Base-by-base conservation (phyloP, 2,888 invertebrate genomes). In the Ischnus inquisitorius region DNA sequence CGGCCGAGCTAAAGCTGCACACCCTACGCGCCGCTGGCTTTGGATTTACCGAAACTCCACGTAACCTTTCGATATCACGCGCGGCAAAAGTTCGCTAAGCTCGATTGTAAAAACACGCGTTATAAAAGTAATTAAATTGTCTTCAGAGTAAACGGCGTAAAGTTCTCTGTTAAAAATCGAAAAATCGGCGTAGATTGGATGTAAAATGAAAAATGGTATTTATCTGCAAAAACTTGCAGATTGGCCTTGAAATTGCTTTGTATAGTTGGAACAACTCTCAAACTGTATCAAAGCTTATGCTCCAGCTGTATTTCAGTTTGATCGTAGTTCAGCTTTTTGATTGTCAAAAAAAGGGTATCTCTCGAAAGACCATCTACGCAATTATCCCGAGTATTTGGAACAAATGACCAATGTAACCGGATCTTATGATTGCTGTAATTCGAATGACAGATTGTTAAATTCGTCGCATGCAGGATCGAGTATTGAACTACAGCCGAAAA, bases 1-100 rank as follows among this genome's bases (percentile, higher is more conserved):
- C 69, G 75, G 82, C 57, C 51, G 65, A 25, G 19, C 64, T n/a
- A 60, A 60, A 28, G 57, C 25, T 60, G 25, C 57, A 25, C 57
- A 28, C 57, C 14, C 57, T 14, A n/a, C n/a, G n/a, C 8, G n/a
- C 28, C 25, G 57, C 28, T 25, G 57, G 14, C 28, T 14, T 60
- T 28, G 14, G 22, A 57, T 57, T 57, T 25, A 57, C 22, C 57
- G 3, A 57, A 57, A 57, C 28, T 28, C 22, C 57, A 14, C 57
- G 28, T 28, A 28, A 57, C 14, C 25, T 60, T 28, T 28, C 25
- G 2, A 60, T 1, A 14, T 12, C 3, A 14, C 14, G 28, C 6
- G 28, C 25, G 25, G 28, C 22, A 60, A 60, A 60, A 25, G 57
- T 60, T 54, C 22, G 22, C 12, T 60, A 28, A 16, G 10, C 19